These are phyloP conservation scores for Hemithea aestivaria DNA, from an alignment of 2,888 invertebrate species.

Conservation along the genomic window DNA sequence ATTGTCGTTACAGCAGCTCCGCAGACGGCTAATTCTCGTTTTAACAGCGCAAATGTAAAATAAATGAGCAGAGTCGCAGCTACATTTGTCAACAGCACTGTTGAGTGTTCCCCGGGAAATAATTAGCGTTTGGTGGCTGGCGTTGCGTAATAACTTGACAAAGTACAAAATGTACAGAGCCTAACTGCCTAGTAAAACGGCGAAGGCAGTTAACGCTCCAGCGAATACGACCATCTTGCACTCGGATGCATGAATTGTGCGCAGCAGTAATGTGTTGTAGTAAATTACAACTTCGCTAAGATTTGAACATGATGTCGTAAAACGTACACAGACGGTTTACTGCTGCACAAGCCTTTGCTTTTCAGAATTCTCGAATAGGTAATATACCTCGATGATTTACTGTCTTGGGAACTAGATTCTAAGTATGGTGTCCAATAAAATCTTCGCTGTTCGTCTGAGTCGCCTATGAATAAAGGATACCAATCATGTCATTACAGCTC, in stretches of 20 bases:
- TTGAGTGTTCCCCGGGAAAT: conserved; percentile 30
- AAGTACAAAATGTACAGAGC: conserved; percentile 18
- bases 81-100: conserved; percentile 45
- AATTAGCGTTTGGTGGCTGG: conserved; percentile 32
- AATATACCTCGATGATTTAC: too few species aligned
- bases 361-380: too few species aligned
- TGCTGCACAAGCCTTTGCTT: neutral
- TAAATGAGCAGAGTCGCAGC: conserved; percentile 30
- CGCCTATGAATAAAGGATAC: too few species aligned
- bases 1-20: conserved; percentile 15
- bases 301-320: too few species aligned
- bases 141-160: conserved; percentile 24
- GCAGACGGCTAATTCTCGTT: conserved; percentile 23
- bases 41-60: conserved; percentile 31
- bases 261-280: neutral
- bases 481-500: too few species aligned
- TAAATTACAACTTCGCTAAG: too few species aligned
- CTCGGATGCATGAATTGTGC: conserved; percentile 12
- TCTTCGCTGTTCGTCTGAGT: neutral
- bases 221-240: conserved; percentile 13
- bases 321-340: neutral
- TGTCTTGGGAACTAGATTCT: too few species aligned
- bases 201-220: conserved; percentile 17
- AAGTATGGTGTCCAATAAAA: too few species aligned
- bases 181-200: conserved; percentile 23